A percentile compares a stretch with the other conserved stretches of the same genome.
Evolutionary conservation across 92 coral and sea anemone genomes (phyloP).

Genomic region (Siderastrea siderea): DNA sequence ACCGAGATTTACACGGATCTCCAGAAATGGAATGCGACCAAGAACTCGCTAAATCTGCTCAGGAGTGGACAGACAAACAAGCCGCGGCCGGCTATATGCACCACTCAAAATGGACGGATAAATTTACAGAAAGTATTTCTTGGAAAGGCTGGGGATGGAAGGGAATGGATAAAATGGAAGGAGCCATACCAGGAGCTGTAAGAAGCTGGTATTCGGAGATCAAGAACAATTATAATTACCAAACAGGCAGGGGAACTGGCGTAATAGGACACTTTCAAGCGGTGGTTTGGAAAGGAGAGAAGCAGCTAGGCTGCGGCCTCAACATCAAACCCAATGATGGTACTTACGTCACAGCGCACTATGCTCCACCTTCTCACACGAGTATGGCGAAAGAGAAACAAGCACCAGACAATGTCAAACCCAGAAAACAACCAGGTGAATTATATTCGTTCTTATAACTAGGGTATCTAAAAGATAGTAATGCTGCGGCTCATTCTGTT

Average conservation of each 20-base stretch:
- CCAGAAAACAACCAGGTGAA: slow-evolving; percentile 64
- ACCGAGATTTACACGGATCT: slow-evolving; percentile 78
- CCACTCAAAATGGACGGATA: slow-evolving; percentile 80
- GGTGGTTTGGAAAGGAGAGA: slow-evolving; percentile 80
- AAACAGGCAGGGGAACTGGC: slow-evolving; percentile 74
- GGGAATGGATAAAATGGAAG: slow-evolving; percentile 73
- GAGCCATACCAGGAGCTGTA: slow-evolving; percentile 82
- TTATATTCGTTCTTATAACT: not conserved
- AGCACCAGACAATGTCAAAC: slow-evolving; percentile 65
- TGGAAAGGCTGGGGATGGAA: slow-evolving; percentile 92
- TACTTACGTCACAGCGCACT: slow-evolving; percentile 82
- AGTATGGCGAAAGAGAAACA: slow-evolving; percentile 31
- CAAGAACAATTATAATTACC: slow-evolving; percentile 74
- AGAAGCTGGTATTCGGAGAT: slow-evolving; percentile 91
- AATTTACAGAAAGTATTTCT: slow-evolving; percentile 83
- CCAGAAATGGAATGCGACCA: slow-evolving; percentile 87
- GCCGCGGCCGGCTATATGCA: slow-evolving; percentile 60
- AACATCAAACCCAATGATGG: slow-evolving; percentile 63
- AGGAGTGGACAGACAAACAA: slow-evolving; percentile 78
- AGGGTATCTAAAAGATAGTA: too few species aligned
- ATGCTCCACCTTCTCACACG: slow-evolving; percentile 78
- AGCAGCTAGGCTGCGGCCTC: slow-evolving; percentile 79
- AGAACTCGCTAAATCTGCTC: slow-evolving; percentile 87
- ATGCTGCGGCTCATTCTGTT: too few species aligned
- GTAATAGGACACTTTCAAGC: slow-evolving; percentile 78